A percentile compares a stretch with the other conserved stretches of the same genome.
Conservation (phyloP, 2,888 invertebrate species). For the Omphaloscelis lunosa region DNA sequence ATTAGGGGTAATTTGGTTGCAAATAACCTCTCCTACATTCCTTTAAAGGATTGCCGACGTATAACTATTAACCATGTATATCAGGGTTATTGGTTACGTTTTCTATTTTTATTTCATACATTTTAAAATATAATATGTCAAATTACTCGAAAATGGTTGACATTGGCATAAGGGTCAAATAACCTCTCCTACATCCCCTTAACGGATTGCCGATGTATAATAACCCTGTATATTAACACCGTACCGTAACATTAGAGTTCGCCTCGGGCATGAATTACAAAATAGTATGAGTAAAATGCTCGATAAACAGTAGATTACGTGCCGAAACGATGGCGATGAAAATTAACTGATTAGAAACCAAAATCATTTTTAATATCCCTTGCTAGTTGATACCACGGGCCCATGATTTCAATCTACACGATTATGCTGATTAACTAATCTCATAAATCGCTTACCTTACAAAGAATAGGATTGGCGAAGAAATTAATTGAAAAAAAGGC, state of each 20-base stretch:
- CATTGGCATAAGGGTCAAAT: no score
- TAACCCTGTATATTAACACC: no score
- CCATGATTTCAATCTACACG: constrained; percentile 50
- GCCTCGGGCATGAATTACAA: not conserved
- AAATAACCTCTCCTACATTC: no score
- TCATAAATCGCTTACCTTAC: constrained; percentile 50
- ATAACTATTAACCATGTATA: no score
- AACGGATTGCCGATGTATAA: no score
- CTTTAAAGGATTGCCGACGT: no score
- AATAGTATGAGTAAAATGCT: not conserved
- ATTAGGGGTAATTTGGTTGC: no score
- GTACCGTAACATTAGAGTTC: not conserved
- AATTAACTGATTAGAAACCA: constrained; percentile 24
- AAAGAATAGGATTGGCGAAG: constrained; percentile 56
- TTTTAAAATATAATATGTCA: no score
- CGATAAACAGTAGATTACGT: not conserved
- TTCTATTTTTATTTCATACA: no score
- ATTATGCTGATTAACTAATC: constrained; percentile 63
- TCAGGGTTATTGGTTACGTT: no score
- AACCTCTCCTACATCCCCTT: no score
- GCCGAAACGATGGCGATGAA: not conserved
- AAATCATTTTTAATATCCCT: constrained; percentile 24
- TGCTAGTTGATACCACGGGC: constrained; percentile 19
- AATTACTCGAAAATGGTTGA: no score
- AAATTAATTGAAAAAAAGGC: constrained; percentile 64